Percentiles rank a stretch among this genome's conserved stretches.
These are phyloP conservation scores for Hemistola chrysoprasaria DNA, from an alignment of 2,888 invertebrate species.

Conservation along the genomic window DNA sequence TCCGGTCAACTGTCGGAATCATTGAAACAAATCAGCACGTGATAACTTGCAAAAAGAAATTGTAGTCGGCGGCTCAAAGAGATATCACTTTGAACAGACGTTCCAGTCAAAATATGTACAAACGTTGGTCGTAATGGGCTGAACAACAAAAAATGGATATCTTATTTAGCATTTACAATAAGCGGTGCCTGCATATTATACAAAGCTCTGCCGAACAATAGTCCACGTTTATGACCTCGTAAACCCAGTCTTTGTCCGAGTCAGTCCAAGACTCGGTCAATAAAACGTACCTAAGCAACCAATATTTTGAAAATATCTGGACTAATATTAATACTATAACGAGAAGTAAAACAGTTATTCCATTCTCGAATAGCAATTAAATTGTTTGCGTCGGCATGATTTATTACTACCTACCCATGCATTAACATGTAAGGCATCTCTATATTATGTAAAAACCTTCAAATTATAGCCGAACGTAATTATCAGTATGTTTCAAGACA, in stretches of 20 bases:
- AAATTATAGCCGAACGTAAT: slow-evolving; percentile 13
- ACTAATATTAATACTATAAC: slow-evolving; percentile 11
- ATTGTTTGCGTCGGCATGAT: slow-evolving; percentile 13
- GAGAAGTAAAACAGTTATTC: slow-evolving; percentile 9
- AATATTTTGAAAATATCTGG: slow-evolving; percentile 20
- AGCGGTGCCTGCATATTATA: slow-evolving; percentile 63
- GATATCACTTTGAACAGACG: slow-evolving; percentile 46
- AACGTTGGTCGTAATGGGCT: slow-evolving; percentile 66
- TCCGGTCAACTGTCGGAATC: slow-evolving; percentile 2
- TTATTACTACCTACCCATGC: slow-evolving; percentile 13
- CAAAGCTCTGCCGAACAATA: slow-evolving; percentile 63
- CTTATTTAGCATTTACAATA: slow-evolving; percentile 78
- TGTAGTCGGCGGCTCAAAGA: slow-evolving; percentile 61
- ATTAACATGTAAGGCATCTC: slow-evolving; percentile 12
- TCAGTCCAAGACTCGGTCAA: slow-evolving; percentile 60
- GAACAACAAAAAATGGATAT: slow-evolving; percentile 76
- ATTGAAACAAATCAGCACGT: slow-evolving; percentile 53
- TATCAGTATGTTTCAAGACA: slow-evolving; percentile 18
- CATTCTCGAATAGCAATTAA: slow-evolving; percentile 15
- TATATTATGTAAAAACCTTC: slow-evolving; percentile 8
- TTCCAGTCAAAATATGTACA: slow-evolving; percentile 79
- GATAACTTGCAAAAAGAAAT: slow-evolving; percentile 58
- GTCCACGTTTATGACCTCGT: slow-evolving; percentile 66
- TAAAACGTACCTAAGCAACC: slow-evolving; percentile 50
- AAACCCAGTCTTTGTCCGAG: slow-evolving; percentile 75